phyloP scores from a whole-genome alignment of 2,113 vertebrate genomes.

The Danio rerio region GRCz12tu NC_133200.1:2906501-2907000 shows the following conservation, averaged over 20 bases:
- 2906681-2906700: constrained; percentile 38
- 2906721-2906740: neutral
- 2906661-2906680: constrained; percentile 55
- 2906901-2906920: constrained; percentile 17
- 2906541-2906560: neutral
- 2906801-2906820: no score
- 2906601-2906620: constrained; percentile 1
- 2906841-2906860: neutral
- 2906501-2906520: no score
- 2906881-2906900: neutral
- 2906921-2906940: neutral
- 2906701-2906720: no score
- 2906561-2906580: no score
- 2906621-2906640: neutral
- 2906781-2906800: no score
- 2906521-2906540: no score
- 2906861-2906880: constrained; percentile 3
- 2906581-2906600: constrained; percentile 20
- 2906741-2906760: no score
- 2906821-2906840: neutral
- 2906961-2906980: no score
- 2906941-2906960: constrained; percentile 50
- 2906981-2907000: no score
- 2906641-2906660: constrained; percentile 47
- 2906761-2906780: neutral